Conservation (phyloP, 2,888 invertebrate species). For the Sussaba pulchella region DNA sequence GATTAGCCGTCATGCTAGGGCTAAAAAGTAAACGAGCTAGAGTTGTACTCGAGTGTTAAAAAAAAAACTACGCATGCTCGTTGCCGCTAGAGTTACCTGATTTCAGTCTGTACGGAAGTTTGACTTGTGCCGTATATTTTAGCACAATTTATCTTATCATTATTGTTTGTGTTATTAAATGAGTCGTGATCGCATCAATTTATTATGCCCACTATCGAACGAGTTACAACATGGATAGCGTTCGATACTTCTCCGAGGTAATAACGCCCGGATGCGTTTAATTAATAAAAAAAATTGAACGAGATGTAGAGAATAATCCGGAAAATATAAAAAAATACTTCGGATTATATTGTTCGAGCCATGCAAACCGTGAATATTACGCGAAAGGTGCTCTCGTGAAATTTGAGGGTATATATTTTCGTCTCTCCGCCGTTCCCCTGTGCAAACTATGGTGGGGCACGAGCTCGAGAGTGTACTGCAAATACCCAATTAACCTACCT, state of each 20-base stretch:
- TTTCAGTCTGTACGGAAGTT: too few species aligned
- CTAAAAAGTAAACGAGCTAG: too few species aligned
- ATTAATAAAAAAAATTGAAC: conserved; percentile 2
- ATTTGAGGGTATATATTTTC: conserved; percentile 25
- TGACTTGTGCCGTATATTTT: too few species aligned
- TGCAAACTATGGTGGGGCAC: conserved; percentile 20
- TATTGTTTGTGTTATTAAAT: too few species aligned
- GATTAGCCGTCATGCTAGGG: too few species aligned
- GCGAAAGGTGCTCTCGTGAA: not conserved
- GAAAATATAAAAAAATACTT: not conserved
- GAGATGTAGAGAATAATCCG: conserved; percentile 2
- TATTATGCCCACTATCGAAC: too few species aligned
- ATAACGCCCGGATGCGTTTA: not conserved
- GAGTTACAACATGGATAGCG: not conserved
- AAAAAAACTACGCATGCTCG: too few species aligned
- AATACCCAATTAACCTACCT: conserved; percentile 59
- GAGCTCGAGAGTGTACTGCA: conserved; percentile 51
- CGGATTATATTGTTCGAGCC: not conserved
- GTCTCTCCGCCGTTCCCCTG: not conserved
- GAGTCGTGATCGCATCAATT: too few species aligned
- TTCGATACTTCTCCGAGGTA: not conserved
- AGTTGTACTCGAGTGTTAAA: too few species aligned
- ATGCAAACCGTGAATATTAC: conserved; percentile 18
- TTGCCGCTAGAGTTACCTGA: too few species aligned
- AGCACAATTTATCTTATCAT: too few species aligned